Evolutionary conservation across 1,140 invertebrate species (phyloP), one percentile per base, ranked within the genome.

Genomic region (Drosophila watanabei): DNA sequence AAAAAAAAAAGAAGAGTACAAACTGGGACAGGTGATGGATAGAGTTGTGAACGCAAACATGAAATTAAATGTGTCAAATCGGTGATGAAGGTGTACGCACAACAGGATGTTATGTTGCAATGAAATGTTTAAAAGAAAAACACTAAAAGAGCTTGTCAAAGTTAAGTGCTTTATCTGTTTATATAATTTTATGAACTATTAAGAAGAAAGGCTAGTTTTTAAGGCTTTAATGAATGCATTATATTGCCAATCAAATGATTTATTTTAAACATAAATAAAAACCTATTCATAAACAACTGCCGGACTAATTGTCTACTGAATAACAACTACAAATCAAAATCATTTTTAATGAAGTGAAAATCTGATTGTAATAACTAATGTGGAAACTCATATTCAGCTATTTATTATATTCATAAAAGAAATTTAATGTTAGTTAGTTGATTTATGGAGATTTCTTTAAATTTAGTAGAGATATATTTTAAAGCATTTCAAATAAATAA

Each of bases 51-150:
- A 39, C 16, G 41, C 41, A 71, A 56, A 48, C 64, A 71, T 39
- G 41, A 69, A 66, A 71, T 71, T 71, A 69, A 71, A 69, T 69
- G 48, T 69, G 48, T 54, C 49, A 68, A 54, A 68, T 20, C 24
- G 48, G 18, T 46, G 48, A 66, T 37, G 24, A 54, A 64, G 48
- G 46, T 48, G 9, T n/a, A 35, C 7, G 30, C 35, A 14, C 4
- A 32, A 4, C 9, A 14, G 13, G 16, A 35, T 45, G 39, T 45
- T 61, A 18, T 39, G 9, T 2, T 11, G 0, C 5, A 5, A 1
- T 16, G 7, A 45, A 20, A 14, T 9, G 10, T 56, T n/a, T 24
- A 24, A 24, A 24, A 24, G 24, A 8, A 13, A 30, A 8, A 9
- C 8, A 16, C 20, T 24, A 43, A 20, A 70, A 52, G 6, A 5